These are phyloP conservation scores for Cosmopolites sordidus DNA, from an alignment of 2,888 invertebrate species.

Conservation along the genomic window DNA sequence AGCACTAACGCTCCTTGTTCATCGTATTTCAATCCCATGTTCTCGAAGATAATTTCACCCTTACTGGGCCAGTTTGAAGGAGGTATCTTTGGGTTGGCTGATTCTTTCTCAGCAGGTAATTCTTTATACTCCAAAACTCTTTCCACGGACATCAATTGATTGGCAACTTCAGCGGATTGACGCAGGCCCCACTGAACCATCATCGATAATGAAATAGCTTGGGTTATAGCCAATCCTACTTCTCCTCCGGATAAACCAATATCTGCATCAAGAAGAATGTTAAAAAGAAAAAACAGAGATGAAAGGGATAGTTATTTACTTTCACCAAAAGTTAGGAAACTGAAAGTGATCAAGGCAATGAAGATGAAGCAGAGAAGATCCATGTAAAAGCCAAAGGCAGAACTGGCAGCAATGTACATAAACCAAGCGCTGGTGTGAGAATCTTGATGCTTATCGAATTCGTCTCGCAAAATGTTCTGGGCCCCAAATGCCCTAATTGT, in stretches of 20 bases:
- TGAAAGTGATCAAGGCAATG: slow-evolving; percentile 61
- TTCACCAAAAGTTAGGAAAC: slow-evolving; percentile 54
- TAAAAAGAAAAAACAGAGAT: too few relatives aligned
- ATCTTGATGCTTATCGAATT: slow-evolving; percentile 58
- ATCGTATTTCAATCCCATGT: slow-evolving; percentile 63
- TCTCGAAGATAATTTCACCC: slow-evolving; percentile 60
- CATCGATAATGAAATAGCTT: slow-evolving; percentile 57
- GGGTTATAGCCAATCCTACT: slow-evolving; percentile 64
- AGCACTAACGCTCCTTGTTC: slow-evolving; percentile 62
- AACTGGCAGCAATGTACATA: slow-evolving; percentile 60
- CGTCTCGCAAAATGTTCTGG: slow-evolving; percentile 57
- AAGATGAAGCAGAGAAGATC: slow-evolving; percentile 63
- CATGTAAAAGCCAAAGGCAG: slow-evolving; percentile 63
- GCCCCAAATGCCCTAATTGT: slow-evolving; percentile 76
- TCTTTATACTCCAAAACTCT: slow-evolving; percentile 76
- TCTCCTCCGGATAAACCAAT: slow-evolving; percentile 51
- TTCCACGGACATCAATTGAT: slow-evolving; percentile 77
- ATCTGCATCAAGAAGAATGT: slow-evolving; percentile 15
- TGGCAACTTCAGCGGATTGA: slow-evolving; percentile 77
- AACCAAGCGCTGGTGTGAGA: slow-evolving; percentile 65
- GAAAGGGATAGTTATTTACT: too few relatives aligned
- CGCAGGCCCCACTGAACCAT: slow-evolving; percentile 76
- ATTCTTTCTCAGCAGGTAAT: slow-evolving; percentile 58
- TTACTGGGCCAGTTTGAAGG: slow-evolving; percentile 61
- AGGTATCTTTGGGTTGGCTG: slow-evolving; percentile 46